Percentiles rank a stretch among this genome's conserved stretches.
These are phyloP conservation scores for Nomada fucata DNA, from an alignment of 2,888 invertebrate genomes.

Conservation along the genomic window DNA sequence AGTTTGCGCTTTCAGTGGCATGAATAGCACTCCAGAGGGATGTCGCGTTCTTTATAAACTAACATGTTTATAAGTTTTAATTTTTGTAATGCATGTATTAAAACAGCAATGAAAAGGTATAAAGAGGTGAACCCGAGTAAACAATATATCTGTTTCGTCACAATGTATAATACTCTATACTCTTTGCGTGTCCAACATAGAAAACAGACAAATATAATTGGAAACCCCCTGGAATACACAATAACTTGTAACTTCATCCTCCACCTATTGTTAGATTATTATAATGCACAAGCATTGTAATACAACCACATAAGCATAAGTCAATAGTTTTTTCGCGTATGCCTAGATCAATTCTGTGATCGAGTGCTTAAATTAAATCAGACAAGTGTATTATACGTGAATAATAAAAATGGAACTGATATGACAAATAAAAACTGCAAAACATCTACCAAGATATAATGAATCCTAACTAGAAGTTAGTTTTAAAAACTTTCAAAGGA, in stretches of 20 bases:
- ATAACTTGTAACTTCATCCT: slow-evolving; percentile 69
- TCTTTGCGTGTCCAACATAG: neutral
- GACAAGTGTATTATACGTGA: slow-evolving; percentile 57
- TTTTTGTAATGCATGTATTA: neutral
- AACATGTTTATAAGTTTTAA: neutral
- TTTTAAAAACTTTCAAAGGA: neutral
- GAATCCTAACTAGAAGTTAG: slow-evolving; percentile 9
- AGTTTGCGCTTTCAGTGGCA: slow-evolving; percentile 66
- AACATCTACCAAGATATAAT: slow-evolving; percentile 63
- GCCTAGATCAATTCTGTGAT: slow-evolving; percentile 59
- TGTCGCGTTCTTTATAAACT: slow-evolving; percentile 7
- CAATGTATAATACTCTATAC: neutral
- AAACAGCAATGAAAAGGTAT: neutral
- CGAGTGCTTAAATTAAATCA: slow-evolving; percentile 61
- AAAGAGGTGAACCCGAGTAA: neutral
- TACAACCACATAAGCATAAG: slow-evolving; percentile 75
- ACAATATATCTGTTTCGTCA: neutral
- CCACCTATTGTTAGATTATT: slow-evolving; percentile 78
- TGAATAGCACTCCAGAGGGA: slow-evolving; percentile 61
- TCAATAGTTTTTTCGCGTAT: slow-evolving; percentile 60
- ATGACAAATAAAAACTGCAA: slow-evolving; percentile 53
- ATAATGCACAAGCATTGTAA: slow-evolving; percentile 77
- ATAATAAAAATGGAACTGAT: slow-evolving; percentile 53
- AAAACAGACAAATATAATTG: neutral
- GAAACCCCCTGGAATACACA: slow-evolving; percentile 63